A percentile compares a stretch with the other conserved stretches of the same genome.
Evolutionary conservation across 2,113 vertebrate genomes (phyloP).

Genomic region (Hystrix brachyura): DNA sequence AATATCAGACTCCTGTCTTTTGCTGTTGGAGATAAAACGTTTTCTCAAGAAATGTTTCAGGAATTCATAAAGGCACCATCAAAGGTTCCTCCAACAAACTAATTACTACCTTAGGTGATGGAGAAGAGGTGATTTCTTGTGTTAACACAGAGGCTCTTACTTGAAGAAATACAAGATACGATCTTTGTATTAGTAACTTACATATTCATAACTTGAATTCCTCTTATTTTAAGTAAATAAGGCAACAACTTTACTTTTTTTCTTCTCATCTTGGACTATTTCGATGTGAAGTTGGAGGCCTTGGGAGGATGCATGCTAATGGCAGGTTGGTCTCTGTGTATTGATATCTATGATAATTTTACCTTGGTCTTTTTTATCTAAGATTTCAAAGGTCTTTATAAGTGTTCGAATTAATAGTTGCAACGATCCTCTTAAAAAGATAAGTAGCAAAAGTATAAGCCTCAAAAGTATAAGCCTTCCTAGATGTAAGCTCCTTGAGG

Average conservation of each 20-base stretch:
- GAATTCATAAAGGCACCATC: not conserved
- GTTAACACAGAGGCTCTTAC: not conserved
- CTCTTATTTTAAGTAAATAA: constrained; percentile 14
- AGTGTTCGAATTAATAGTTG: constrained; percentile 6
- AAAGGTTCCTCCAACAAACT: not conserved
- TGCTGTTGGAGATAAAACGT: not conserved
- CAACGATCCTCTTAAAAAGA: not conserved
- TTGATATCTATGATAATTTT: not conserved
- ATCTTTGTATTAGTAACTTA: not conserved
- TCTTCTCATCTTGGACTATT: not conserved
- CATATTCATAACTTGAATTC: not conserved
- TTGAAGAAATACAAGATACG: not conserved
- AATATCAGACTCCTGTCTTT: not conserved
- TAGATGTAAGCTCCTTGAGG: not conserved
- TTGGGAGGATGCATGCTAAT: not conserved
- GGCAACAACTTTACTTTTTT: not conserved
- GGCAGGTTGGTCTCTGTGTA: not conserved
- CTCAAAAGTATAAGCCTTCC: constrained; percentile 27
- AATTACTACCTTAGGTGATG: not conserved
- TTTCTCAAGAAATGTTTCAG: constrained; percentile 15
- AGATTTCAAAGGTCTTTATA: constrained; percentile 56
- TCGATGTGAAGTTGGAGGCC: not conserved
- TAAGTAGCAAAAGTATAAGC: too few species aligned
- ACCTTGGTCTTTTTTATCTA: constrained; percentile 22
- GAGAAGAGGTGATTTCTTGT: not conserved